These are phyloP conservation scores for Lates calcarifer DNA, from an alignment of 2,113 vertebrate genomes.

Conservation along the genomic window DNA sequence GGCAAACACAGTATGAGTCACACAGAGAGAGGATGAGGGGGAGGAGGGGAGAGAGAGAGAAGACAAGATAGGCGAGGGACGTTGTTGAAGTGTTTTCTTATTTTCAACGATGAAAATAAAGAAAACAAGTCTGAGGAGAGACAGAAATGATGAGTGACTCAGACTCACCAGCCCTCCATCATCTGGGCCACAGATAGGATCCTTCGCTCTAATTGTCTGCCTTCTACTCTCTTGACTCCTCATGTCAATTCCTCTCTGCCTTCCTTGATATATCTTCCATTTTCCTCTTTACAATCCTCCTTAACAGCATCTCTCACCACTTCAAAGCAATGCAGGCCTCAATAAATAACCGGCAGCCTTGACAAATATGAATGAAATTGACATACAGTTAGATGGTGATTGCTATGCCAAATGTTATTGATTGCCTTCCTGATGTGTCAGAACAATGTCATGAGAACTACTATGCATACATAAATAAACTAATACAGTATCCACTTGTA, in stretches of 20 bases:
- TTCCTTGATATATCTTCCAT: neutral
- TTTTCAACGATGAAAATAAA: neutral
- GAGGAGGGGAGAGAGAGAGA: conserved; percentile 1
- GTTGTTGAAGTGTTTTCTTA: conserved; percentile 12
- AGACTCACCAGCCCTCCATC: neutral
- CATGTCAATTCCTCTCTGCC: neutral
- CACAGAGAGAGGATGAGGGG: conserved; percentile 7
- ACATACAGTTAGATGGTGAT: neutral
- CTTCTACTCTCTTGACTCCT: neutral
- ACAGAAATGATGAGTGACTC: neutral
- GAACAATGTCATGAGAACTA: neutral
- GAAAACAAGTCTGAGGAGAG: neutral
- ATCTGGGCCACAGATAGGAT: neutral
- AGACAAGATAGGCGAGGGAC: neutral
- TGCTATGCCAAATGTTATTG: neutral
- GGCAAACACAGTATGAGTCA: conserved; percentile 63
- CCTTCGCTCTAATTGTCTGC: neutral
- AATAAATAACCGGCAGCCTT: neutral
- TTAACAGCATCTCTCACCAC: neutral
- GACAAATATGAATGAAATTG: neutral
- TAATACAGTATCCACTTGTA: neutral
- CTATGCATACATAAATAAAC: neutral
- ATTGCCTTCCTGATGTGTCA: neutral
- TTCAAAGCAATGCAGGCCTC: neutral
- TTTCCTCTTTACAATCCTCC: neutral